phyloP scores from a whole-genome alignment of 2,797 vertebrate species.

The Huso huso region DNA sequence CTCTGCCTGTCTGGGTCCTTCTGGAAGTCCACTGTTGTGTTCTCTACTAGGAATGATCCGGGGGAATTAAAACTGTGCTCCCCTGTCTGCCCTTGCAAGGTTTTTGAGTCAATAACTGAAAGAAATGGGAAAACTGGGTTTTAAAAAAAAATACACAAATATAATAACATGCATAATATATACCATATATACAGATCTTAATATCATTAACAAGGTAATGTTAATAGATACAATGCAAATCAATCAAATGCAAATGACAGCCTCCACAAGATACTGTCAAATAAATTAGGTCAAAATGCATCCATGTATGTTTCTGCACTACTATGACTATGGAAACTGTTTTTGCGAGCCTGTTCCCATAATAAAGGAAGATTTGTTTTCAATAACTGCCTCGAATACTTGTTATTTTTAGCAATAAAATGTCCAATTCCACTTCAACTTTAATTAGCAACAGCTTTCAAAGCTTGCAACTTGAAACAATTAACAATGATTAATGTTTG shows the following conservation, averaged over 20 bases:
- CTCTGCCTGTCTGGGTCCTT: slow-evolving; percentile 67
- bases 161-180: too few species aligned
- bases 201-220: too few species aligned
- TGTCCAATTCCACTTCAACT: slow-evolving; percentile 5
- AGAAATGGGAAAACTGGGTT: slow-evolving; percentile 10
- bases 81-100: slow-evolving; percentile 64
- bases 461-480: slow-evolving; percentile 21
- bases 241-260: too few species aligned
- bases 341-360: too few species aligned
- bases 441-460: slow-evolving; percentile 1
- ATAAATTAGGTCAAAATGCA: too few species aligned
- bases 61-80: slow-evolving; percentile 62
- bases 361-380: too few species aligned
- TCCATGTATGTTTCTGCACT: not conserved
- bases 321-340: too few species aligned
- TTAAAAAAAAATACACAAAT: too few species aligned
- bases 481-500: slow-evolving; percentile 12
- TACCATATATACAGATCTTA: too few species aligned
- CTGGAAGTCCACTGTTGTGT: slow-evolving; percentile 80
- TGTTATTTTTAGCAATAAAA: not conserved
- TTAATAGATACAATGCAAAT: too few species aligned
- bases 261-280: too few species aligned
- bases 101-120: slow-evolving; percentile 79
- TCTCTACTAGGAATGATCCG: slow-evolving; percentile 67
- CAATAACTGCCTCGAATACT: too few species aligned